A percentile compares a stretch with the other conserved stretches of the same genome.
Evolutionary conservation across 2,888 invertebrate genomes (phyloP).

Genomic region (Cyaniris semiargus): DNA sequence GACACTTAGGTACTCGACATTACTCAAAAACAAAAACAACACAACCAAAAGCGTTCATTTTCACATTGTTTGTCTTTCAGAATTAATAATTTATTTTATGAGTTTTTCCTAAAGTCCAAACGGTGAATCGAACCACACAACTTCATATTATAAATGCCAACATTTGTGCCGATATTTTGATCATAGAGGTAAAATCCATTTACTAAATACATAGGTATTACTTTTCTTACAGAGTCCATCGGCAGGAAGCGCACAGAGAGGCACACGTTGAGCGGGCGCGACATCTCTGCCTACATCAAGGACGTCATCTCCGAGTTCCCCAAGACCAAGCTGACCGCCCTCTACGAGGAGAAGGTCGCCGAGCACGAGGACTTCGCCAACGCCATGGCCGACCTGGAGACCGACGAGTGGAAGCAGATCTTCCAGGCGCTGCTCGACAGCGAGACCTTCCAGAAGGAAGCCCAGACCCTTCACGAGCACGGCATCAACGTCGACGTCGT

Average conservation of each 20-base stretch:
- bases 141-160: too few relatives aligned
- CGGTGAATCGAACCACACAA: too few relatives aligned
- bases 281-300: constrained; percentile 41
- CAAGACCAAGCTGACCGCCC: constrained; percentile 52
- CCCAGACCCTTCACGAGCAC: constrained; percentile 50
- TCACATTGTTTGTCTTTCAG: too few relatives aligned
- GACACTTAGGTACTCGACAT: too few relatives aligned
- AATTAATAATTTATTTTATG: too few relatives aligned
- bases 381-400: constrained; percentile 58
- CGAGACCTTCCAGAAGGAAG: constrained; percentile 56
- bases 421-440: constrained; percentile 56
- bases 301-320: constrained; percentile 45
- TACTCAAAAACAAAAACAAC: too few relatives aligned
- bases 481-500: constrained; percentile 50
- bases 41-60: too few relatives aligned
- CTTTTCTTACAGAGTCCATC: constrained; percentile 31
- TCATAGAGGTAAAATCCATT: too few relatives aligned
- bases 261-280: constrained; percentile 40
- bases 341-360: constrained; percentile 59
- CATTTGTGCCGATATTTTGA: too few relatives aligned
- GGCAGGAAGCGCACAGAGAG: constrained; percentile 36
- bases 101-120: too few relatives aligned
- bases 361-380: constrained; percentile 58
- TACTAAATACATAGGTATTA: too few relatives aligned
- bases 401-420: constrained; percentile 57